phyloP scores from a whole-genome alignment of 2,113 vertebrate genomes.

The Mormoops blainvillei region DNA sequence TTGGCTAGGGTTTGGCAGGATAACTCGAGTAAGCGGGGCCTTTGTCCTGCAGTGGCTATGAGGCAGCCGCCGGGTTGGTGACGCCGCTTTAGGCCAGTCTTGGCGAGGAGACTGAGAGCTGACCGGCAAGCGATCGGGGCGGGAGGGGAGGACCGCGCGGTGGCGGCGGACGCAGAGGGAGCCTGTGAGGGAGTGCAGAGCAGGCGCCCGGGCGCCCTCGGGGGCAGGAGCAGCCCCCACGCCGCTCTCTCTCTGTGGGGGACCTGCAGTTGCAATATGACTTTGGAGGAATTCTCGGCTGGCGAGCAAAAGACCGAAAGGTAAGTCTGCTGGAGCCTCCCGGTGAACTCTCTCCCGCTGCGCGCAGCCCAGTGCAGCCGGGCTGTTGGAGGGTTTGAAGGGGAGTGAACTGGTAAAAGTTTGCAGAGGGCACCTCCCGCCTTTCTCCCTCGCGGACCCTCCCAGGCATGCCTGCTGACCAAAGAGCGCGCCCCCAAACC shows the following conservation, averaged over 20 bases:
- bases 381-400: background rate
- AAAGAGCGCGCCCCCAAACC: background rate
- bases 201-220: conserved; percentile 27
- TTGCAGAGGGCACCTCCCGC: background rate
- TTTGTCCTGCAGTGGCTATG: conserved; percentile 75
- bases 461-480: background rate
- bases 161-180: background rate
- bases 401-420: background rate
- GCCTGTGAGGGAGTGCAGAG: background rate
- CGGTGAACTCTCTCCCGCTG: background rate
- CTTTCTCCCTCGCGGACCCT: background rate
- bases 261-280: conserved; percentile 76
- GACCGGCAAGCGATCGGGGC: background rate
- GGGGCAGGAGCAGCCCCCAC: conserved; percentile 49
- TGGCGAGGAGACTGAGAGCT: background rate
- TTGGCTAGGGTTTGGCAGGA: conserved; percentile 66
- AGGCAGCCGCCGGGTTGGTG: background rate
- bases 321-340: conserved; percentile 43
- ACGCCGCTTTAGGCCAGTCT: fast-evolving
- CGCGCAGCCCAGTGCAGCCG: background rate
- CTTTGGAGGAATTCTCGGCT: conserved; percentile 82
- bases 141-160: background rate
- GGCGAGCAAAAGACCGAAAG: conserved; percentile 79
- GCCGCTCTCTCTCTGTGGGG: conserved; percentile 42
- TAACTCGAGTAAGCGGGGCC: conserved; percentile 49